Base-by-base conservation (phyloP, 1,140 invertebrate genomes). In the Bombus pascuorum region DNA sequence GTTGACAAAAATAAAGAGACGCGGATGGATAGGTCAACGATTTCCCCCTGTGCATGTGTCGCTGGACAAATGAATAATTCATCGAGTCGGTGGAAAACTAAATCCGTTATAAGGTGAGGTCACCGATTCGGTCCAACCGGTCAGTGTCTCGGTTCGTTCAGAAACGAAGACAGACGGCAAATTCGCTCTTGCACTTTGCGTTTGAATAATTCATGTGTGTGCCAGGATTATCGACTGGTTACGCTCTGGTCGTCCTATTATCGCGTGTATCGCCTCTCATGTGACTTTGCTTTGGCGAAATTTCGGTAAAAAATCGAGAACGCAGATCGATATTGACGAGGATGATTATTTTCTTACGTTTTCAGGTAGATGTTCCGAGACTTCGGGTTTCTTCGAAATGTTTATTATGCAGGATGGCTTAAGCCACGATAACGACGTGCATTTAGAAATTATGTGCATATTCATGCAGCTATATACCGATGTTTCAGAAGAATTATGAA, bases 141-240 rank as follows among this genome's bases (percentile, higher is more conserved):
- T 87, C 89, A 89, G 85, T 90, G 83, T 87, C 89, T 87, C 88
- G 78, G 47, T 34, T 39, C 74, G 70, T 78, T 62, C 82, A 79
- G 86, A 87, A 92, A 93, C 86, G 90, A 91, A 92, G 91, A 93
- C 91, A 86, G 91, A 92, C 89, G 88, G 88, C 87, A 86, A 93
- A 93, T 92, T 89, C 90, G 89, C 89, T 86, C 86, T 74, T 91
- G 91, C 90, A 92, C 91, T 93, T 93, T 91, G 85, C 83, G 87
- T 70, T 39, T 87, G 86, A 88, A 91, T 92, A 87, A 92, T 92
- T 92, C 85, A 92, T 89, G 59, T 62, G 59, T 62, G 59, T 32
- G 47, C 42, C 76, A 81, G 88, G 83, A 90, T 90, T 87, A 90
- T 89, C 82, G 88, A 62, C 73, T 84, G 83, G 70, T 74, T 81